Evolutionary conservation across 2,888 invertebrate species (phyloP).

Genomic region (Tuberolachnus salignus): DNA sequence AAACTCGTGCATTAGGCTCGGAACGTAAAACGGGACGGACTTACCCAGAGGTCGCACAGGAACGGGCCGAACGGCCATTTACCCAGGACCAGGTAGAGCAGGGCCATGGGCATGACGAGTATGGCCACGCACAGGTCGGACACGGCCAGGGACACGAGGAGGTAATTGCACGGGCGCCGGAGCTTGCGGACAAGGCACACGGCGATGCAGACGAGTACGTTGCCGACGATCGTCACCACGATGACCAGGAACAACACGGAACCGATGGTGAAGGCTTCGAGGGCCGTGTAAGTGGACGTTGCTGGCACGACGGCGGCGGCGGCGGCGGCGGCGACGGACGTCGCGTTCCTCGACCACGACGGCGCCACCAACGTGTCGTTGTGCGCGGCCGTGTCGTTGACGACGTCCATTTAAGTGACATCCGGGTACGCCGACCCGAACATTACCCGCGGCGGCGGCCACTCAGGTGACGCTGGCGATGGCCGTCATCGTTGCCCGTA

Average conservation of each 20-base stretch:
- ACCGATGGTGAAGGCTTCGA: slow-evolving; percentile 72
- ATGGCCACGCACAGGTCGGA: slow-evolving; percentile 95
- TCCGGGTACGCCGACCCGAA: slow-evolving; percentile 48
- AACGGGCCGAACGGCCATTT: slow-evolving; percentile 91
- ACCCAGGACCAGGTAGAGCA: slow-evolving; percentile 90
- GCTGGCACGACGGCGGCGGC: too few relatives aligned
- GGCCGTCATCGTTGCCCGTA: slow-evolving; percentile 2
- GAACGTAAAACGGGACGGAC: background rate
- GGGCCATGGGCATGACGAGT: slow-evolving; percentile 96
- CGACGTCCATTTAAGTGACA: slow-evolving; percentile 59
- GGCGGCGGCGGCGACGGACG: slow-evolving; percentile 12
- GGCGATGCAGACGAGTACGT: slow-evolving; percentile 92
- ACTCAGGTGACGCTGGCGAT: slow-evolving; percentile 8
- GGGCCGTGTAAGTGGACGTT: slow-evolving; percentile 62
- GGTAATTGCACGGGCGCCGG: slow-evolving; percentile 86
- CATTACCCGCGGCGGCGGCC: slow-evolving; percentile 30
- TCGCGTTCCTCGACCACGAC: slow-evolving; percentile 50
- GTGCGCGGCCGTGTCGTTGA: slow-evolving; percentile 58
- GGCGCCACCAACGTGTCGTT: slow-evolving; percentile 34
- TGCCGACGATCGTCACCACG: slow-evolving; percentile 82
- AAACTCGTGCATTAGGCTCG: too few relatives aligned
- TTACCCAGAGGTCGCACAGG: slow-evolving; percentile 90
- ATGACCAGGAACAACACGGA: slow-evolving; percentile 65
- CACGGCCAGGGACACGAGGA: slow-evolving; percentile 92
- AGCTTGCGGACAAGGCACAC: slow-evolving; percentile 92